These are phyloP conservation scores for Lepus timidus DNA, from an alignment of 2,113 vertebrate genomes.

Conservation along the genomic window DNA sequence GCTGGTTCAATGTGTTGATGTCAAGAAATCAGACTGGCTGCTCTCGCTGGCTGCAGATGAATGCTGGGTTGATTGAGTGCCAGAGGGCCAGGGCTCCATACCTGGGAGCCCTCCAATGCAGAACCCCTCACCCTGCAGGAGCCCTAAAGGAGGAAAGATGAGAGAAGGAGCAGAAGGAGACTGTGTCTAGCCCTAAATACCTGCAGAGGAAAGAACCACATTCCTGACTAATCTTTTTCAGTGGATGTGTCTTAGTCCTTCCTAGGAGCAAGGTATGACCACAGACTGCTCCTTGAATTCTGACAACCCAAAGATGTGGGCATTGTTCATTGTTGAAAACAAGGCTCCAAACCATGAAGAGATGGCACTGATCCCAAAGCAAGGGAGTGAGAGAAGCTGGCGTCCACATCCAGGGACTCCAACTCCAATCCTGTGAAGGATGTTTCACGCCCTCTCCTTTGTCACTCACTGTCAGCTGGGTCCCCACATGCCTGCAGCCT, in stretches of 20 bases:
- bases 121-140: not conserved
- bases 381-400: not conserved
- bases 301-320: rapidly evolving
- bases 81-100: not conserved
- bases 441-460: not conserved
- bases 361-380: not conserved
- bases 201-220: not conserved
- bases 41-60: constrained; percentile 76
- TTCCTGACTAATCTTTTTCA: not conserved
- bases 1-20: constrained; percentile 80
- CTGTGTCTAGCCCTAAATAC: not conserved
- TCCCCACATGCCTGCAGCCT: not conserved
- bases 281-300: not conserved
- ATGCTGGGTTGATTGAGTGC: constrained; percentile 78
- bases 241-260: not conserved
- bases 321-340: not conserved
- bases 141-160: not conserved
- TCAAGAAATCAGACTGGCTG: constrained; percentile 81
- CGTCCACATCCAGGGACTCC: not conserved
- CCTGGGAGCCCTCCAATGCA: not conserved
- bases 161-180: not conserved
- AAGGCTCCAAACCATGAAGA: not conserved
- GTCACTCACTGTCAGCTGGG: not conserved
- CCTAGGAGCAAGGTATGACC: not conserved
- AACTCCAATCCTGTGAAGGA: no score